Conservation (phyloP, 2,888 invertebrate genomes). For the Zygothrica quintamaculata region DNA sequence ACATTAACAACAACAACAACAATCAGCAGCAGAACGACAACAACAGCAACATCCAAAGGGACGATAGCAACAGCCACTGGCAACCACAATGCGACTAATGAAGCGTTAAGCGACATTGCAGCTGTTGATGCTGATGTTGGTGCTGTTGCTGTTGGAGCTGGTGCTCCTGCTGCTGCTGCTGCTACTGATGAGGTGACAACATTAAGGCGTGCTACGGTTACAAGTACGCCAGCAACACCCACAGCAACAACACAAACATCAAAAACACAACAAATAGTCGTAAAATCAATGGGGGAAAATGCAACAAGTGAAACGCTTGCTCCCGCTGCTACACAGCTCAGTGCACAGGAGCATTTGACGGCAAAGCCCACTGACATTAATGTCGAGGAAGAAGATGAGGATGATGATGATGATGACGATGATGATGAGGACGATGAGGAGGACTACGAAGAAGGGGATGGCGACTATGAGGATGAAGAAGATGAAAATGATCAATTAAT, state of each 20-base stretch:
- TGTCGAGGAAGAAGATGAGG: conserved; percentile 55
- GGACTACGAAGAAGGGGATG: conserved; percentile 42
- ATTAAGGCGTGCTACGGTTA: conserved; percentile 41
- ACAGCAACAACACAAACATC: conserved; percentile 9
- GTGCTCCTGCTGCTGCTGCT: conserved; percentile 18
- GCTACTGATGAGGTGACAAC: conserved; percentile 54
- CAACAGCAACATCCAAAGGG: conserved; percentile 17
- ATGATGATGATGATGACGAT: conserved; percentile 54
- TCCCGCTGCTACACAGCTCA: conserved; percentile 19
- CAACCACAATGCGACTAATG: conserved; percentile 71
- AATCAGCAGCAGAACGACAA: conserved; percentile 7
- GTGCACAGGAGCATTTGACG: conserved; percentile 39
- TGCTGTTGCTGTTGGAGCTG: neutral
- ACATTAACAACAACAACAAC: conserved; percentile 8
- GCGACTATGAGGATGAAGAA: conserved; percentile 71
- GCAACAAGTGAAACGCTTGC: conserved; percentile 52
- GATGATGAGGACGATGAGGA: conserved; percentile 57
- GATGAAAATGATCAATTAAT: conserved; percentile 74
- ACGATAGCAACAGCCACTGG: conserved; percentile 34
- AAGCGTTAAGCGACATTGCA: conserved; percentile 69
- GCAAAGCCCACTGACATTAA: conserved; percentile 47
- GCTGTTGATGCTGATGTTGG: neutral
- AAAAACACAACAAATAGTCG: conserved; percentile 3
- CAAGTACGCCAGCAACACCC: conserved; percentile 30
- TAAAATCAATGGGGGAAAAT: conserved; percentile 12